These are phyloP conservation scores for Rattus rattus DNA, from an alignment of 2,113 vertebrate species.

Conservation along the genomic window DNA sequence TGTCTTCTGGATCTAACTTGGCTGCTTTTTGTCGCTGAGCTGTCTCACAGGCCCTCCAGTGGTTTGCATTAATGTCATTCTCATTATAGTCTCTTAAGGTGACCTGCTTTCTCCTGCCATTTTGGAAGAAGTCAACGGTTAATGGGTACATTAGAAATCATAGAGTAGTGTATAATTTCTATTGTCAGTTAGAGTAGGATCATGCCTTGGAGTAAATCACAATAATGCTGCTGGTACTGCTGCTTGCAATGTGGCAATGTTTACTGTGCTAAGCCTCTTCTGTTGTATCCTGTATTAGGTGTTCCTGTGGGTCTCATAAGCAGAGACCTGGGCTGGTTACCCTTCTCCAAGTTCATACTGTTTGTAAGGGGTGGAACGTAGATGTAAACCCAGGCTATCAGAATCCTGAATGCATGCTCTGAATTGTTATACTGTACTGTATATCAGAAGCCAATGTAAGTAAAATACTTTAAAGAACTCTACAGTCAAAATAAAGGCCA, in stretches of 20 bases:
- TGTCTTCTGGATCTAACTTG: neutral
- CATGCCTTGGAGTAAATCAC: neutral
- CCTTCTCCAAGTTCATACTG: neutral
- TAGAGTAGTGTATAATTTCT: neutral
- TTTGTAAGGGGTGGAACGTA: neutral
- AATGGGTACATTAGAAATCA: neutral
- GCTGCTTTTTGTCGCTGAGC: neutral
- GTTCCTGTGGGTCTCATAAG: neutral
- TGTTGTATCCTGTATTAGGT: neutral
- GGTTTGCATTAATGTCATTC: neutral
- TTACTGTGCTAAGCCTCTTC: neutral
- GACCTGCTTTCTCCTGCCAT: neutral
- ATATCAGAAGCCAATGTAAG: neutral
- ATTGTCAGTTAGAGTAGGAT: slow-evolving; percentile 25
- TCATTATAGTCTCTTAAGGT: neutral
- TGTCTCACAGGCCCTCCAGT: neutral
- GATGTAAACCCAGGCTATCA: neutral
- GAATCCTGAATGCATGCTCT: neutral
- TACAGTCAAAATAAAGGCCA: neutral
- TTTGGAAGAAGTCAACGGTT: neutral
- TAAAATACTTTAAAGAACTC: neutral
- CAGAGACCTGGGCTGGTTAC: neutral
- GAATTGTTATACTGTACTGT: neutral
- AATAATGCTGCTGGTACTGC: neutral
- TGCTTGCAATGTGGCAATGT: neutral